These are phyloP conservation scores for Apeltes quadracus DNA, from an alignment of 2,113 vertebrate genomes.

Conservation along the genomic window DNA sequence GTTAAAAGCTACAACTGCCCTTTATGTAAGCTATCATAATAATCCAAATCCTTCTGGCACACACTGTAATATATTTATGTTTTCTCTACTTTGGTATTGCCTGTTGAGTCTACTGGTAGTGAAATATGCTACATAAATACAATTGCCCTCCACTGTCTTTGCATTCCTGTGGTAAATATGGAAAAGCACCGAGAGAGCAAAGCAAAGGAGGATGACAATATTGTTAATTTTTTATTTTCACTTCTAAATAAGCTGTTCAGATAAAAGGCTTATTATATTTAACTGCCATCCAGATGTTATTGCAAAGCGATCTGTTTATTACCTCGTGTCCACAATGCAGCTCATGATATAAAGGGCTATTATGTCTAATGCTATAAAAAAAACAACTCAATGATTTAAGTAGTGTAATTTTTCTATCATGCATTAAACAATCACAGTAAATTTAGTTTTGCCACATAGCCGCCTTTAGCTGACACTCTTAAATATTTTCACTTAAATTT, in stretches of 20 bases:
- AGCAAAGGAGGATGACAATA: neutral
- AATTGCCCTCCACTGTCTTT: conserved; percentile 9
- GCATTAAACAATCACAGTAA: neutral
- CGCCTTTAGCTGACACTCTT: neutral
- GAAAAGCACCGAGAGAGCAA: conserved; percentile 9
- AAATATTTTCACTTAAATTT: neutral
- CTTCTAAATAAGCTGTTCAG: conserved; percentile 18
- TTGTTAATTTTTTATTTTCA: neutral
- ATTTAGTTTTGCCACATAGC: neutral
- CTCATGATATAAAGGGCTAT: neutral
- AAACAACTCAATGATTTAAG: neutral
- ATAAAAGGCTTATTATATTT: conserved; percentile 4
- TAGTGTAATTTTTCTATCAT: neutral
- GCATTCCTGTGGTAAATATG: conserved; percentile 38
- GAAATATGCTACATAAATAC: conserved; percentile 26
- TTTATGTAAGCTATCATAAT: neutral
- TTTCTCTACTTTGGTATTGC: neutral
- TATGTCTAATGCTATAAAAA: neutral
- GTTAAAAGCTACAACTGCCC: neutral
- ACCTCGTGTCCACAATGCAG: neutral
- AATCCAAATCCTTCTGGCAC: neutral
- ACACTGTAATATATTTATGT: neutral
- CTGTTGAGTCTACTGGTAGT: neutral
- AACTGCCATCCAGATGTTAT: neutral
- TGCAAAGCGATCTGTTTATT: neutral